Base-by-base conservation (phyloP, 2,888 invertebrate genomes). In the Agonopterix heracliana region DNA sequence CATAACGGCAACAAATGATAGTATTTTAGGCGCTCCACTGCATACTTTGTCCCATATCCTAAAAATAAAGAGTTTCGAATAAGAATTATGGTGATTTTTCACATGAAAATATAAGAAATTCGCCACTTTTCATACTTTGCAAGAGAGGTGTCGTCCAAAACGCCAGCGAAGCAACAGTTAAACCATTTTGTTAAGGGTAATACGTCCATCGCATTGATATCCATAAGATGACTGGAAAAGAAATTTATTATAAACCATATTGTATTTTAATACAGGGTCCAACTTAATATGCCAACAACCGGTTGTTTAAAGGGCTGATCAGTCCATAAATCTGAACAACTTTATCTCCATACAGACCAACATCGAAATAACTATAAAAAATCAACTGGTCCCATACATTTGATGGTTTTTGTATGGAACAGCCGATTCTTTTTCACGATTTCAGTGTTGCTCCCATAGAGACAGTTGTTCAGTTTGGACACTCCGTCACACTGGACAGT, bases 41-140 rank as follows among this genome's bases (percentile, higher is more conserved):
- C 95, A 93, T 35, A 97, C 85, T 82, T 96, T 96, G 74, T 97
- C 96, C 95, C 96, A 96, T 56, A 97, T 93, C 72, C 96, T 96
- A 60, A 64, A 89, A 85, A 61, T 44, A 45, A 45, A 44, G 12
- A 38, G 4, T 38, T 38, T 38, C 38, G 3, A 0, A 38, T 38
- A 38, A 38, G 10, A 4, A 3, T 38, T 26, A 26, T 26, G 7
- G 26, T 1, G 26, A 26, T 26, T 5, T 38, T n/a, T 38, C n/a
- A 38, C 2, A 38, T n/a, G 9, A 38, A 36, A 26, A 26, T 26
- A 38, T 10, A n/a, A 38, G 26, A 38, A 38, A 38, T 38, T 38
- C 1, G 1, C 12, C 47, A 13, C 12, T 42, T 10, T 44, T 34
- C 75, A 75, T 83, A 95, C 95, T 94, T 94, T 54, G 92, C 93